Base-by-base conservation (phyloP, 1,140 invertebrate genomes). In the Cardiocondyla obscurior region DNA sequence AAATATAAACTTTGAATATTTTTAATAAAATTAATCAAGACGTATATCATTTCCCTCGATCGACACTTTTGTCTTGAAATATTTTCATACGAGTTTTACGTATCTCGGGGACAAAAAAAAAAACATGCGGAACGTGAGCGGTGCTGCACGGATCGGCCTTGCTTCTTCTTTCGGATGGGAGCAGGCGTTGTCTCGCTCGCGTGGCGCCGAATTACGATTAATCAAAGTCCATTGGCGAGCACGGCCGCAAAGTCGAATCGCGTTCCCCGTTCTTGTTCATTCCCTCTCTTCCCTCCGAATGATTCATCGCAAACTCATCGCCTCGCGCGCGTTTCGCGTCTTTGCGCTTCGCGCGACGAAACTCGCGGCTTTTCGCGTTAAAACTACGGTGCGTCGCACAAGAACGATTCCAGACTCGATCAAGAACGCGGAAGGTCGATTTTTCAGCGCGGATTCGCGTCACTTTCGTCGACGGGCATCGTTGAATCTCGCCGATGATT, bases 221-320 rank as follows among this genome's bases (percentile, higher is more conserved):
- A 25, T 39, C 36, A 67, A 53, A 67, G 53, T 42, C 16, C 7
- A 28, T 19, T 30, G 33, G 12, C 16, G 8, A 55, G 22, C n/a
- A 49, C 16, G 7, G 12, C 10, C 28, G 42, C 12, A 14, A 49
- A 53, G 22, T 14, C 33, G 44, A 36, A 53, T 49, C 14, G 22
- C 8, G n/a, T 25, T 42, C 28, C 28, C 39, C 36, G 39, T 74
- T 28, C 44, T 79, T 53, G 58, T 49, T 36, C 33, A 39, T n/a
- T n/a, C n/a, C n/a, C n/a, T n/a, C n/a, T n/a, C n/a, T n/a, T n/a
- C n/a, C 12, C 22, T 12, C 39, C 16, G 72, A 28, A 79, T 79
- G 74, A 69, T 53, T 69, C 62, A 79, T 67, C 49, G 36, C 22
- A 79, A 79, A 69, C 49, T 55, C 22, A 14, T 55, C 44, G 30